Evolutionary conservation across 2,113 vertebrate species (phyloP), one percentile per base, ranked within the genome.

Genomic region (Gnathonemus echidnorhynchus): DNA sequence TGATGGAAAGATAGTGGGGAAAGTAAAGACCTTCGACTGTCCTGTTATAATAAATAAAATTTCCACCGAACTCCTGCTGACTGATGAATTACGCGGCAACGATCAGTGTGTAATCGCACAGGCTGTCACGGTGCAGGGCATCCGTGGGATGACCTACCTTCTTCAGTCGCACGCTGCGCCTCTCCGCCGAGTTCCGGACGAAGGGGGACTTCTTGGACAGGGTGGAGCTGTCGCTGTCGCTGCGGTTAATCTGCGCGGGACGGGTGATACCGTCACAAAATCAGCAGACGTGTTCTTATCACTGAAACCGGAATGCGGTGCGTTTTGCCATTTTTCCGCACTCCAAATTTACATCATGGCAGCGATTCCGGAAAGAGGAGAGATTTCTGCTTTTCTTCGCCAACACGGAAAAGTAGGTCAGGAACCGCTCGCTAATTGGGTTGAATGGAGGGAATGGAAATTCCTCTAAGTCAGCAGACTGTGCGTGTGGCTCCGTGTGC

Each of bases 221-320:
- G 0, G 98, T 99, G 91, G 98, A 99, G 93, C 98, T 99, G 95
- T 99, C 98, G 31, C 98, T 99, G 31, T 99, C 98, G 0, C 98
- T 99, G 91, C 98, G 97, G 90, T 99, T 99, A 86, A 99, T 96
- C 98, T 99, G 95, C 0, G 87, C 90, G 91, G 50, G 84, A 56
- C 45, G 3, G 27, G 35, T 1, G 66, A 53, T 3, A 13, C 6
- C 1, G 15, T 35, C 87, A 45, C 17, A 21, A 86, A 50, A 5
- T 42, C 35, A 46, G 85, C n/a, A 1, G 42, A 86, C 24, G n/a
- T 27, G 58, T 27, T 27, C 35, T 39, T 17, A 39, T 77, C 7
- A 35, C 31, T 13, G 13, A 77, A 39, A 77, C 13, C 10, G 70
- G 10, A 13, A 39, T 0, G 4, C 0, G 4, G 2, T 0, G 1